Conservation (phyloP, 2,113 vertebrate genomes). For the Maccullochella peelii region DNA sequence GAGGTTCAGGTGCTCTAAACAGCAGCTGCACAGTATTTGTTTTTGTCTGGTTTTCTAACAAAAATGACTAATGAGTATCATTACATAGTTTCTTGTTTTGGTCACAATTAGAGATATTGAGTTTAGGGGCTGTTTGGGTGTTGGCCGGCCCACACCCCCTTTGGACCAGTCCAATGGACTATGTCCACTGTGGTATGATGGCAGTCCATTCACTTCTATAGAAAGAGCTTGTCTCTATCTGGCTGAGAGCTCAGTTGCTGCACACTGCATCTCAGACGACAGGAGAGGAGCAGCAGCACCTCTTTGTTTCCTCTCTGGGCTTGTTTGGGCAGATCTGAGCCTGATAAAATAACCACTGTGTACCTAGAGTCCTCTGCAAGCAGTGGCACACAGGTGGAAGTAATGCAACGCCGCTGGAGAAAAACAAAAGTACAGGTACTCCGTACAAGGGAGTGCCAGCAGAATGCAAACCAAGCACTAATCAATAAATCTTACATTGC, state of each 20-base stretch:
- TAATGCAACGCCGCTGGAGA: constrained; percentile 25
- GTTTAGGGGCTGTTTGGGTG: neutral
- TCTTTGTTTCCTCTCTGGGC: constrained; percentile 38
- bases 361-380: constrained; percentile 36
- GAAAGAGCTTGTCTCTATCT: constrained; percentile 25
- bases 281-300: constrained; percentile 31
- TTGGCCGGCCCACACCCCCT: neutral
- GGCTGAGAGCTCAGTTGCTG: constrained; percentile 26
- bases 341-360: constrained; percentile 56
- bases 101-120: constrained; percentile 36
- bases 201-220: constrained; percentile 2
- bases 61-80: constrained; percentile 17
- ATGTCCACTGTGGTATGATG: constrained; percentile 26
- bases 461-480: constrained; percentile 54
- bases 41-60: constrained; percentile 28
- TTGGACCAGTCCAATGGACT: constrained; percentile 1
- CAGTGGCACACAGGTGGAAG: constrained; percentile 31
- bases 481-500: constrained; percentile 59
- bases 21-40: constrained; percentile 14
- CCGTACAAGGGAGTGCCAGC: constrained; percentile 4
- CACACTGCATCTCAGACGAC: constrained; percentile 34
- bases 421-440: constrained; percentile 41
- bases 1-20: constrained; percentile 17
- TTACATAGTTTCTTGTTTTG: constrained; percentile 7
- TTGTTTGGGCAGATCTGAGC: constrained; percentile 59